These are phyloP conservation scores for Passer montanus DNA, from an alignment of 2,113 vertebrate species.

Conservation along the genomic window DNA sequence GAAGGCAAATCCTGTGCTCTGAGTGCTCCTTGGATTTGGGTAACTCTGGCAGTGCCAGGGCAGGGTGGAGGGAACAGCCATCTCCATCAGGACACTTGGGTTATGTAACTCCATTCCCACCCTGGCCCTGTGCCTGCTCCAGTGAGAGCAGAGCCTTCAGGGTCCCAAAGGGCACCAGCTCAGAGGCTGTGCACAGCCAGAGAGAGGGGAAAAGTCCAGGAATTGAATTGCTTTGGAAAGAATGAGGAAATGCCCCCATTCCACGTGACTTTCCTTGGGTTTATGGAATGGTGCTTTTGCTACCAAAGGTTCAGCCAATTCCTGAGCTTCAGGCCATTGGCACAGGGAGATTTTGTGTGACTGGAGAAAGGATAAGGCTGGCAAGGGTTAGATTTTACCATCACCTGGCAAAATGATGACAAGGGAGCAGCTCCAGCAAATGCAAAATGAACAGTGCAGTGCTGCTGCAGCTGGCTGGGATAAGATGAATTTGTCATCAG, in stretches of 20 bases:
- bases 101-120: background rate
- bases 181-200: background rate
- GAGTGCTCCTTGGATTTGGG: background rate
- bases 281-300: background rate
- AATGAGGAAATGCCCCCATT: background rate
- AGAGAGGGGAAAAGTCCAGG: background rate
- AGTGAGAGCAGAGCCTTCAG: background rate
- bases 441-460: background rate
- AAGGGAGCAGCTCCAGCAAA: background rate
- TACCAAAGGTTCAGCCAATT: background rate
- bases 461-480: background rate
- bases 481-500: background rate
- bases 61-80: background rate
- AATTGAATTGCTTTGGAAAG: background rate
- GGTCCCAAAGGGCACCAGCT: background rate
- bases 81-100: fast-evolving
- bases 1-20: background rate
- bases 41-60: fast-evolving
- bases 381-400: background rate
- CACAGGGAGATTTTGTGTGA: background rate
- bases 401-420: background rate
- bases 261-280: background rate
- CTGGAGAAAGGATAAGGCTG: background rate
- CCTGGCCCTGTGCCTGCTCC: background rate
- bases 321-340: background rate